phyloP scores from a whole-genome alignment of 2,888 invertebrate species.

The Alsophila aescularia region DNA sequence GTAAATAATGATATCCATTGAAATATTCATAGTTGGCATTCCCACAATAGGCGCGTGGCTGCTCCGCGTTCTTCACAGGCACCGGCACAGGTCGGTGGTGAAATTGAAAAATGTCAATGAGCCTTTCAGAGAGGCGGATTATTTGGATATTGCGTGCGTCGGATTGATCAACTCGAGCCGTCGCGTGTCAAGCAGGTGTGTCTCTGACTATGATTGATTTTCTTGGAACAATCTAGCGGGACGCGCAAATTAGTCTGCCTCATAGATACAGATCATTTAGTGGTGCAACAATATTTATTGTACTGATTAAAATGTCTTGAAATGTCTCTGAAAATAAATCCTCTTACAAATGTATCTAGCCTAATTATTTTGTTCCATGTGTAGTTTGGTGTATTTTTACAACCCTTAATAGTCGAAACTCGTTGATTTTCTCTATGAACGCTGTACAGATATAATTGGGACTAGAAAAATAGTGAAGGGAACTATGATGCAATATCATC shows the following conservation, averaged over 20 bases:
- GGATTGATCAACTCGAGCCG: slow-evolving; percentile 19
- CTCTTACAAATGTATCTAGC: no score
- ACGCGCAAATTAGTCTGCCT: not conserved
- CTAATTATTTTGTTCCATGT: not conserved
- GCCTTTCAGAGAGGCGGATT: slow-evolving; percentile 27
- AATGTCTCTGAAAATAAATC: not conserved
- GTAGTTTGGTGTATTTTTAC: not conserved
- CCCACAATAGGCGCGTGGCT: slow-evolving; percentile 13
- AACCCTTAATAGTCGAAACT: not conserved
- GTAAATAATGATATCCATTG: slow-evolving; percentile 35
- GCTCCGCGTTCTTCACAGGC: slow-evolving; percentile 4
- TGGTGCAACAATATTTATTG: not conserved
- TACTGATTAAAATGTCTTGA: not conserved
- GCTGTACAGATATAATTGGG: not conserved
- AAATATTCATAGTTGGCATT: slow-evolving; percentile 39
- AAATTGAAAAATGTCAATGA: slow-evolving; percentile 48
- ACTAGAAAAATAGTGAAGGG: not conserved
- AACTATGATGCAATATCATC: slow-evolving; percentile 17
- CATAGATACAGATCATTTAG: not conserved
- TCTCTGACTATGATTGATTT: not conserved
- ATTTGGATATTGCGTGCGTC: slow-evolving; percentile 21
- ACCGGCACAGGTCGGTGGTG: slow-evolving; percentile 4
- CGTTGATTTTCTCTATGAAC: no score
- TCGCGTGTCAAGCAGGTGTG: not conserved
- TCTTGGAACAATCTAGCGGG: slow-evolving; percentile 2